Base-by-base conservation (phyloP, 2,113 vertebrate genomes). In the Alexandromys fortis region DNA sequence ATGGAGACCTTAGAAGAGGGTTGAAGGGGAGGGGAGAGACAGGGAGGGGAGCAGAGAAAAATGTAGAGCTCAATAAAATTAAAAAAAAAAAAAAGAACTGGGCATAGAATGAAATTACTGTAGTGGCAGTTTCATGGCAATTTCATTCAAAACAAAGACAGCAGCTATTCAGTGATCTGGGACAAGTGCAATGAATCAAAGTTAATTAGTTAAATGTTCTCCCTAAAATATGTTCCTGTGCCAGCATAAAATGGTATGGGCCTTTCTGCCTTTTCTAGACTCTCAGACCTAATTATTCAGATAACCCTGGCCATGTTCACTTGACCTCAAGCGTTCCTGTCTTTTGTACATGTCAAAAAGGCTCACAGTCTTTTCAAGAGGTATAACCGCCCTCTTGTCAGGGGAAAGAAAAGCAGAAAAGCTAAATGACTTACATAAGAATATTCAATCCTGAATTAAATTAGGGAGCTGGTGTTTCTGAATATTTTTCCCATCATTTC, bases 271-370 rank as follows among this genome's bases (percentile, higher is more conserved):
- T 26, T 26, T 47, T 49, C 26, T 42, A 96, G 92, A 77, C 67
- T 82, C 89, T 94, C 75, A 94, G 49, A 79, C 24, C 94, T 94
- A 97, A 94, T 94, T 95, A 96, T 76, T 87, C 90, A 96, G 87
- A 96, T 95, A 95, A 92, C 72, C 86, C 52, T 77, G 68, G 35
- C 83, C 90, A 4, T 77, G 52, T 61, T 95, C 83, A 87, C 22
- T 90, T 97, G 92, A 93, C 93, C 90, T 93, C 68, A 92, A 49
- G 81, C 76, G 93, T 90, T 70, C 52, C 83, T 93, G 52, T 58
- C 49, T 81, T 91, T 72, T 94, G 70, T 90, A 76, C 75, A 67
- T 76, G 85, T 93, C 85, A 94, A 42, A 76, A 93, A 88, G 61
- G n/a, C 77, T 87, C 65, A 77, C 7, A 73, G 87, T 82, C 28